phyloP scores from a whole-genome alignment of 1,140 invertebrate species.

The Achroia grisella region DNA sequence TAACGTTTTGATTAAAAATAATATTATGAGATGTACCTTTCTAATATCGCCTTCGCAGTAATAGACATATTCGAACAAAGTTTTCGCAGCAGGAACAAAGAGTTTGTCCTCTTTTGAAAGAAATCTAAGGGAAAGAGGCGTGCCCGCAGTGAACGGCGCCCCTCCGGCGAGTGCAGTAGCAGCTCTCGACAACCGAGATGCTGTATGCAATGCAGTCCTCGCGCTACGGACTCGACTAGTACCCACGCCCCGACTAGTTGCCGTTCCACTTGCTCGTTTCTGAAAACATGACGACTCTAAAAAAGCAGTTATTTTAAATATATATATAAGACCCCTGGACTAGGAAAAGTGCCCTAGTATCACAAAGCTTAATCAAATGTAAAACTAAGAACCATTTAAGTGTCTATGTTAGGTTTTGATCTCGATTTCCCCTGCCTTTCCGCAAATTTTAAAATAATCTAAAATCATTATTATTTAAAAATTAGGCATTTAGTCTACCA shows the following conservation, averaged over 20 bases:
- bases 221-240: conserved; percentile 38
- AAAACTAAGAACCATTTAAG: no score
- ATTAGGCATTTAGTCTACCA: no score
- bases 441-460: no score
- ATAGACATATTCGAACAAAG: conserved; percentile 57
- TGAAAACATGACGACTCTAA: neutral
- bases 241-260: conserved; percentile 19
- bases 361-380: no score
- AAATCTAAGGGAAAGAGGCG: conserved; percentile 45
- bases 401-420: no score
- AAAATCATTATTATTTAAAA: no score
- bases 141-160: conserved; percentile 26
- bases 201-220: conserved; percentile 38
- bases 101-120: conserved; percentile 48
- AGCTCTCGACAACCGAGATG: conserved; percentile 47
- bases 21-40: conserved; percentile 24
- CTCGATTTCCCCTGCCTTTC: no score
- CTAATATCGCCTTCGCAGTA: conserved; percentile 62
- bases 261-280: conserved; percentile 24
- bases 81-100: conserved; percentile 51
- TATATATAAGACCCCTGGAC: no score
- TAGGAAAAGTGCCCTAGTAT: no score
- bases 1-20: no score
- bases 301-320: neutral
- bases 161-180: conserved; percentile 46